These are phyloP conservation scores for Serrognathus titanus DNA, from an alignment of 2,888 invertebrate genomes.

Conservation along the genomic window DNA sequence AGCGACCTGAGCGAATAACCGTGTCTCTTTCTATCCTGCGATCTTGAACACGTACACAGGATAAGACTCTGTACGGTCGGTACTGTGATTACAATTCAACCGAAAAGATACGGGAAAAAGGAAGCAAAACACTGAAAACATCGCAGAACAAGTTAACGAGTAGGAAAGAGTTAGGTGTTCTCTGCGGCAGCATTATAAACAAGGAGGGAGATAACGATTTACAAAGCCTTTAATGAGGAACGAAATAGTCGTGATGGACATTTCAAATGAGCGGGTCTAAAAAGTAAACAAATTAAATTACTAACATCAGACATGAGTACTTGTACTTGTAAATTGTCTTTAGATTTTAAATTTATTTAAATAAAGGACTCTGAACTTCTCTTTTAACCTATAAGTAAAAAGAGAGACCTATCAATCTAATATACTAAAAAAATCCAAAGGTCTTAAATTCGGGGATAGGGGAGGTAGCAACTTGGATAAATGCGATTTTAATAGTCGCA, in stretches of 20 bases:
- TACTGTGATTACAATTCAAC: slow-evolving; percentile 30
- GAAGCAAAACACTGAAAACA: slow-evolving; percentile 30
- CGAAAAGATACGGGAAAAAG: slow-evolving; percentile 33
- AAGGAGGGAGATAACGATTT: slow-evolving; percentile 48
- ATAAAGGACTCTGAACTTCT: slow-evolving; percentile 3
- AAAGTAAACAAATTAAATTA: slow-evolving; percentile 40
- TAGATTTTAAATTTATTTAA: slow-evolving; percentile 32
- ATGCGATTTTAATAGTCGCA: no score
- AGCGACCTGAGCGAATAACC: slow-evolving; percentile 29
- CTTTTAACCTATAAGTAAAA: no score
- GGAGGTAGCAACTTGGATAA: no score
- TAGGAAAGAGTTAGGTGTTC: slow-evolving; percentile 21
- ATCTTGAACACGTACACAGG: slow-evolving; percentile 8
- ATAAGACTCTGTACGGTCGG: slow-evolving; percentile 17
- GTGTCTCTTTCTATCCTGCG: slow-evolving; percentile 21
- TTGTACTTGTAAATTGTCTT: slow-evolving; percentile 45
- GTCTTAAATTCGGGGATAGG: no score
- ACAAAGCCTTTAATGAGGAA: slow-evolving; percentile 62
- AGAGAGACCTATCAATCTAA: no score
- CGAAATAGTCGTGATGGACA: slow-evolving; percentile 65
- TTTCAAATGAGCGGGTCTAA: slow-evolving; percentile 54
- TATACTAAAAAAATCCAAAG: no score
- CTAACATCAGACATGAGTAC: slow-evolving; percentile 42
- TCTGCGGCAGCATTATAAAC: slow-evolving; percentile 13
- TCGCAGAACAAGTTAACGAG: slow-evolving; percentile 26